A percentile compares a stretch with the other conserved stretches of the same genome.
These are phyloP conservation scores for Lasioglossum marginatum DNA, from an alignment of 2,888 invertebrate genomes.

Conservation along the genomic window DNA sequence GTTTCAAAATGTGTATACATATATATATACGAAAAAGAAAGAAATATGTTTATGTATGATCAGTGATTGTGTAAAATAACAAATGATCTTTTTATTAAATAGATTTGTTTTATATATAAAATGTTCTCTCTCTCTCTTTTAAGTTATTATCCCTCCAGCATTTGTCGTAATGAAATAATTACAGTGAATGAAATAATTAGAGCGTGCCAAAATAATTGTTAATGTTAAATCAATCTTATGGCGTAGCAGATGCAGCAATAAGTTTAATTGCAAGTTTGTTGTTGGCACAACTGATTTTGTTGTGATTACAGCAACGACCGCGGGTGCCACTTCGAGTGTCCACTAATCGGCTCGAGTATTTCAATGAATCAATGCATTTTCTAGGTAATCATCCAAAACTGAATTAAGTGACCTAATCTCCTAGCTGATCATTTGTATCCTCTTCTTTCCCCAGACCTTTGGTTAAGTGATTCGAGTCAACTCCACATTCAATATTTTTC, in stretches of 20 bases:
- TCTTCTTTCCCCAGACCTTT: conserved; percentile 66
- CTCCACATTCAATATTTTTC: conserved; percentile 73
- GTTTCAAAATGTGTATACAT: conserved; percentile 40
- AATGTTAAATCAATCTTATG: conserved; percentile 12
- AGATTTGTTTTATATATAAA: conserved; percentile 50
- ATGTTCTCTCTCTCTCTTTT: conserved; percentile 26
- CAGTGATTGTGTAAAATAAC: conserved; percentile 52
- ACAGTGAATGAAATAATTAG: conserved; percentile 20
- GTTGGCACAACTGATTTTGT: conserved; percentile 85
- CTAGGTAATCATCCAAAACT: conserved; percentile 84
- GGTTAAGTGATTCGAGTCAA: conserved; percentile 68
- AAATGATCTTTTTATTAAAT: conserved; percentile 52
- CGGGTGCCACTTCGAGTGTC: conserved; percentile 83
- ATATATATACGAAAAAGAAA: conserved; percentile 33
- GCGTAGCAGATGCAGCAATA: conserved; percentile 14
- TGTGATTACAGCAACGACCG: conserved; percentile 84
- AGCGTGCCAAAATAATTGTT: conserved; percentile 27
- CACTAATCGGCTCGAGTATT: conserved; percentile 84
- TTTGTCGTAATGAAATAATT: conserved; percentile 37
- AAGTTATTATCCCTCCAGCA: conserved; percentile 33
- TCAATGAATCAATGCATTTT: conserved; percentile 84
- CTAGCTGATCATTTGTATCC: conserved; percentile 73
- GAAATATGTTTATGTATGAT: conserved; percentile 38
- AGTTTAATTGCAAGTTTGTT: conserved; percentile 75
- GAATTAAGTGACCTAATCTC: conserved; percentile 81